Conservation (phyloP, 2,888 invertebrate genomes). For the Tetrapedia diversipes region DNA sequence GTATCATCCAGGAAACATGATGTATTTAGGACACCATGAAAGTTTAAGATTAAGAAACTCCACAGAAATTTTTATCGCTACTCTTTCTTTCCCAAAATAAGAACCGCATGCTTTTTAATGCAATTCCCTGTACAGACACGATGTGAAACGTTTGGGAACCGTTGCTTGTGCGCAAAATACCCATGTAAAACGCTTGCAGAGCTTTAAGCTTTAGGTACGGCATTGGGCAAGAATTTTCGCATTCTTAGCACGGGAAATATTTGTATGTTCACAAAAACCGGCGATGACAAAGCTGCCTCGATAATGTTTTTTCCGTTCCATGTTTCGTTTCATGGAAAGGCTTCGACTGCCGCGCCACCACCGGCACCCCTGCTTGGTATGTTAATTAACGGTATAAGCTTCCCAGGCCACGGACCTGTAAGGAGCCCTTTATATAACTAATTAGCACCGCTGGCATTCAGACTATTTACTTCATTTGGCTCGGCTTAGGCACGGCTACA, state of each 20-base stretch:
- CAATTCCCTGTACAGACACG: too few relatives aligned
- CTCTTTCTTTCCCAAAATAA: too few relatives aligned
- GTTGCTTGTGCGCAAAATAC: too few relatives aligned
- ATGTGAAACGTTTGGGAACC: too few relatives aligned
- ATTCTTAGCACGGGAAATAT: not conserved
- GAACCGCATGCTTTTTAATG: too few relatives aligned
- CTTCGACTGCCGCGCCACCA: slow-evolving; percentile 55
- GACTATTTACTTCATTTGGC: slow-evolving; percentile 75
- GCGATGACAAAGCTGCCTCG: slow-evolving; percentile 63
- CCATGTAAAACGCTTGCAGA: too few relatives aligned
- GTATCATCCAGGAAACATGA: too few relatives aligned
- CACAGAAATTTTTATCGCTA: too few relatives aligned
- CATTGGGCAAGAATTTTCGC: too few relatives aligned
- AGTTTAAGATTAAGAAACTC: too few relatives aligned
- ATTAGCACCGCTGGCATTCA: slow-evolving; percentile 79
- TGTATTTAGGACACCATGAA: too few relatives aligned
- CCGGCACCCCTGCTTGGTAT: slow-evolving; percentile 76
- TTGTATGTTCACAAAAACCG: slow-evolving; percentile 46
- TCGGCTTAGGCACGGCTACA: slow-evolving; percentile 68
- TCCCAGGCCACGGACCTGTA: slow-evolving; percentile 73
- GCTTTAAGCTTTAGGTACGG: too few relatives aligned
- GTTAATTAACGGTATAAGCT: slow-evolving; percentile 82
- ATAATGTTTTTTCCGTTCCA: slow-evolving; percentile 66
- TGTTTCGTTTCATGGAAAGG: slow-evolving; percentile 42
- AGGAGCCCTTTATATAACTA: slow-evolving; percentile 78